Percentiles rank a stretch among this genome's conserved stretches.
phyloP scores from a whole-genome alignment of 2,797 vertebrate genomes.

The Trichosurus vulpecula region DNA sequence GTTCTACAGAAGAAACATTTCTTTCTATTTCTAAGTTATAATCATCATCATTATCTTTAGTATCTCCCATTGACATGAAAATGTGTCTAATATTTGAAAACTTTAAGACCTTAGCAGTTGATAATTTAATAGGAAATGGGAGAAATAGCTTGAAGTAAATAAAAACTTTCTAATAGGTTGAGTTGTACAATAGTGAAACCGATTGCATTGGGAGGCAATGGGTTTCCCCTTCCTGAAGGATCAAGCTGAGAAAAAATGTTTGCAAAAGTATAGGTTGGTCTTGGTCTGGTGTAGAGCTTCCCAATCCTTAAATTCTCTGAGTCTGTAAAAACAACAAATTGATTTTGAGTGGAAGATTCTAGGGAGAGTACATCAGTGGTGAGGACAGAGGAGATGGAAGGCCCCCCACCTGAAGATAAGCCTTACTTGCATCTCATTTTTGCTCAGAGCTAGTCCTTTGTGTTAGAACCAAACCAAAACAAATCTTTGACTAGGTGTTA shows the following conservation, averaged over 20 bases:
- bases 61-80: not conserved
- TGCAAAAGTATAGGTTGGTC: not conserved
- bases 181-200: not conserved
- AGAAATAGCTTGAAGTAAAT: not conserved
- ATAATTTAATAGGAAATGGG: not conserved
- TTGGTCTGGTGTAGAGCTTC: not conserved
- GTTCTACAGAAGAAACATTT: not conserved
- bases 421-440: not conserved
- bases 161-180: not conserved
- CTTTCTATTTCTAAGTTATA: not conserved
- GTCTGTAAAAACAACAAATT: not conserved
- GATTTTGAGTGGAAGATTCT: not conserved
- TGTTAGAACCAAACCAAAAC: not conserved
- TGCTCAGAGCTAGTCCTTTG: not conserved
- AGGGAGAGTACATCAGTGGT: not conserved
- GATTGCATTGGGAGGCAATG: not conserved
- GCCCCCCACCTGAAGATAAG: not conserved
- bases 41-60: not conserved
- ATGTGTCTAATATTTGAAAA: not conserved
- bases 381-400: not conserved
- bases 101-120: not conserved
- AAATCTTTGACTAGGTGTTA: not conserved
- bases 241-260: not conserved
- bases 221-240: not conserved
- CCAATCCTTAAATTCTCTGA: not conserved